phyloP scores from a whole-genome alignment of 2,797 vertebrate genomes.

The Hoplostethus mediterraneus region DNA sequence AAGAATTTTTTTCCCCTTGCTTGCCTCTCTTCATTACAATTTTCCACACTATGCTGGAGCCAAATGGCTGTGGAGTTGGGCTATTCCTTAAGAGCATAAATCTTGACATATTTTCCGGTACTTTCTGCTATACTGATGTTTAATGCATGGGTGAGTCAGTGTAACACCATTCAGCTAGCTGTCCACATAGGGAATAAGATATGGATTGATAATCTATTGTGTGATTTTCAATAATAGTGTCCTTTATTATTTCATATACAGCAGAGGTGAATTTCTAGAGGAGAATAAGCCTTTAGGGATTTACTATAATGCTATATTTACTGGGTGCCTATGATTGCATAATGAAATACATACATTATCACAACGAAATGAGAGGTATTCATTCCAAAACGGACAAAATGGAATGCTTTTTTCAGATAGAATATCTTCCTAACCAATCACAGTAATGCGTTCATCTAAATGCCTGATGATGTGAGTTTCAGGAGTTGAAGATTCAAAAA shows the following conservation, averaged over 20 bases:
- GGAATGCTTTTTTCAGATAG: neutral
- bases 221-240: conserved; percentile 33
- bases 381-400: too few relatives aligned
- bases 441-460: conserved; percentile 21
- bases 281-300: conserved; percentile 1
- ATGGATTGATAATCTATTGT: conserved; percentile 34
- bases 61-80: conserved; percentile 55
- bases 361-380: neutral
- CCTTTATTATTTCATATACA: conserved; percentile 24
- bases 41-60: conserved; percentile 58
- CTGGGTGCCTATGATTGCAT: neutral
- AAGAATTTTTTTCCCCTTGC: conserved; percentile 59
- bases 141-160: conserved; percentile 50
- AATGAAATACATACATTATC: neutral
- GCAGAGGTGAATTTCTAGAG: conserved; percentile 1
- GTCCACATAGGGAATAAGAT: conserved; percentile 19
- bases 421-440: neutral
- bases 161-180: conserved; percentile 27
- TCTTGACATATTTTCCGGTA: conserved; percentile 56
- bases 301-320: conserved; percentile 6
- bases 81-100: conserved; percentile 52
- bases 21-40: conserved; percentile 71
- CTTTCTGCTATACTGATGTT: conserved; percentile 43
- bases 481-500: conserved; percentile 9
- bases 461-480: neutral